These are phyloP conservation scores for Loripinus fragilis DNA, from an alignment of 2,888 invertebrate genomes.

Conservation along the genomic window DNA sequence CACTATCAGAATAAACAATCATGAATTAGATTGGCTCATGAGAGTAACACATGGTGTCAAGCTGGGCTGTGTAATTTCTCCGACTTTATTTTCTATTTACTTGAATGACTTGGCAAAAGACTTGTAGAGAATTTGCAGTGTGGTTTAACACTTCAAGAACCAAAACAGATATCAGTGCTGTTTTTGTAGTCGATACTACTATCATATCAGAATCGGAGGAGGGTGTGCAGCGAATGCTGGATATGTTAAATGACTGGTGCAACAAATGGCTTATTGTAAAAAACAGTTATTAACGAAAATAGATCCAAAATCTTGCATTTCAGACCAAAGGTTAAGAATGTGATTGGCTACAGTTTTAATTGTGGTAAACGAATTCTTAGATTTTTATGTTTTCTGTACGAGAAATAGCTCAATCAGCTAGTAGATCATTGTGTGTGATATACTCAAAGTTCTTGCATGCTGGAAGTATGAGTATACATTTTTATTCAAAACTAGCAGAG, in stretches of 20 bases:
- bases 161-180: conserved; percentile 1
- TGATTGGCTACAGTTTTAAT: not conserved
- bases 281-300: conserved; percentile 12
- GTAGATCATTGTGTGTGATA: no score
- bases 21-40: no score
- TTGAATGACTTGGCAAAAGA: conserved; percentile 34
- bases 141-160: conserved; percentile 27
- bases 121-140: conserved; percentile 17
- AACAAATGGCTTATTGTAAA: conserved; percentile 24
- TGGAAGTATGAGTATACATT: no score
- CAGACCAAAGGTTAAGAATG: conserved; percentile 6
- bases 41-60: no score
- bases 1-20: no score
- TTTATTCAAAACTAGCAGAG: no score
- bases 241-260: conserved; percentile 26
- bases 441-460: no score
- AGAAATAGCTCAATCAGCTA: no score
- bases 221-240: conserved; percentile 26
- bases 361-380: no score
- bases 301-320: conserved; percentile 40
- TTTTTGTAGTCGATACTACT: conserved; percentile 41
- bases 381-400: no score
- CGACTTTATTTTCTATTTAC: no score
- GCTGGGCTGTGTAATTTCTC: no score
- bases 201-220: conserved; percentile 18